A percentile compares a stretch with the other conserved stretches of the same genome.
phyloP scores from a whole-genome alignment of 1,140 invertebrate genomes.

The Drosophila lacteicornis region DNA sequence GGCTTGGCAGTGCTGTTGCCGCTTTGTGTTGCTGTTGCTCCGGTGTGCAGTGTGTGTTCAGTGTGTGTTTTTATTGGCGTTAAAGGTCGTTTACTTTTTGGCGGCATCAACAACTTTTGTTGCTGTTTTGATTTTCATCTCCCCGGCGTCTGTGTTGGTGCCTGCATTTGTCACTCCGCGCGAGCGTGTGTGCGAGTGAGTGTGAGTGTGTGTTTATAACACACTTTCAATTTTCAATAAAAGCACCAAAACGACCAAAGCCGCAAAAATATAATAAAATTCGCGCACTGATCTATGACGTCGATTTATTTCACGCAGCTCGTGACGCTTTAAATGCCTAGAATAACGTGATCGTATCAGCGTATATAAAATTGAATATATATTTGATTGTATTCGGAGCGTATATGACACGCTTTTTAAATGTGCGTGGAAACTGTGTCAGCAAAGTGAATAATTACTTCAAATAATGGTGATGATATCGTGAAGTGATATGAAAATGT shows the following conservation, averaged over 20 bases:
- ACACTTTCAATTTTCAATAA: slow-evolving; percentile 84
- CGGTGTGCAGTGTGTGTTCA: slow-evolving; percentile 17
- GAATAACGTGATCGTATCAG: slow-evolving; percentile 63
- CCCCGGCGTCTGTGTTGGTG: slow-evolving; percentile 33
- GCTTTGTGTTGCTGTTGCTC: slow-evolving; percentile 48
- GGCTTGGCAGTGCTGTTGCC: slow-evolving; percentile 55
- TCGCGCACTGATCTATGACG: slow-evolving; percentile 77
- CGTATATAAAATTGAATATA: slow-evolving; percentile 45
- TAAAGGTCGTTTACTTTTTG: slow-evolving; percentile 84
- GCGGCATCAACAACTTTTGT: slow-evolving; percentile 82
- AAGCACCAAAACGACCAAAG: slow-evolving; percentile 44
- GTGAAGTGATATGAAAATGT: slow-evolving; percentile 24
- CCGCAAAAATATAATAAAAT: slow-evolving; percentile 43
- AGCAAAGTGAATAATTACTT: slow-evolving; percentile 19
- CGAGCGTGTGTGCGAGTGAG: slow-evolving; percentile 12
- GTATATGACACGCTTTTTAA: slow-evolving; percentile 12
- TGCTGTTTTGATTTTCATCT: slow-evolving; percentile 82
- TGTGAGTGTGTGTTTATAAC: slow-evolving; percentile 55
- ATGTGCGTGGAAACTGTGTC: slow-evolving; percentile 37
- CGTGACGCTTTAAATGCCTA: slow-evolving; percentile 67
- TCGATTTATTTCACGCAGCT: slow-evolving; percentile 71
- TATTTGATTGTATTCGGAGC: slow-evolving; percentile 33
- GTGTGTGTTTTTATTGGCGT: slow-evolving; percentile 78
- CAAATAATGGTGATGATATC: slow-evolving; percentile 3
- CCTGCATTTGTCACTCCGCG: slow-evolving; percentile 28